Conservation (phyloP, 2,797 vertebrate species). For the Crocidura indochinensis region DNA sequence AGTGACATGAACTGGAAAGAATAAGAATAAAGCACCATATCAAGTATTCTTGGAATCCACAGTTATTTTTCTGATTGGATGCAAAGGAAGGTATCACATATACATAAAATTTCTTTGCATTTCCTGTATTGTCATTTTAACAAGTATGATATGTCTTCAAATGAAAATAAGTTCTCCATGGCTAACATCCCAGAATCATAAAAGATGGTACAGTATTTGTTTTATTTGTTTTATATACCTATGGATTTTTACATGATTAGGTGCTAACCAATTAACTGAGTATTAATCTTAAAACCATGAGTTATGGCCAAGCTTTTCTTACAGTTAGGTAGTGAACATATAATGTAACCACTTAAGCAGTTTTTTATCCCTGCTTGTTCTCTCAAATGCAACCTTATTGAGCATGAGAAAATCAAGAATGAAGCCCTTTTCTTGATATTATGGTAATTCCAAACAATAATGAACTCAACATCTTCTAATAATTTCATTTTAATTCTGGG, state of each 20-base stretch:
- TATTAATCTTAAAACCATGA: conserved; percentile 56
- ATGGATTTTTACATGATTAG: conserved; percentile 72
- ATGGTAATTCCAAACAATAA: conserved; percentile 54
- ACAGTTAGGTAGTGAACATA: conserved; percentile 66
- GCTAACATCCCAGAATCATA: conserved; percentile 76
- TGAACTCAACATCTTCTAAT: conserved; percentile 38
- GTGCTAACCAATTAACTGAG: conserved; percentile 71
- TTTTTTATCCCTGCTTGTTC: conserved; percentile 47
- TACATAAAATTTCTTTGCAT: conserved; percentile 23
- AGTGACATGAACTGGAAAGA: conserved; percentile 11
- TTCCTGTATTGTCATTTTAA: conserved; percentile 65
- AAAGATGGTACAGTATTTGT: conserved; percentile 72
- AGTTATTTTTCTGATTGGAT: conserved; percentile 30
- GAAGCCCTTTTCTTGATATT: conserved; percentile 15
- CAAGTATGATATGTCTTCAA: conserved; percentile 66
- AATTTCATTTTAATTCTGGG: conserved; percentile 17
- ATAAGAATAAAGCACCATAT: conserved; percentile 32
- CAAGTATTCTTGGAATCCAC: conserved; percentile 35
- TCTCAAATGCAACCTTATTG: conserved; percentile 30
- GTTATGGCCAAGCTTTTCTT: conserved; percentile 60
- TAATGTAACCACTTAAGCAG: conserved; percentile 64
- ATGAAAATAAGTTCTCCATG: conserved; percentile 65
- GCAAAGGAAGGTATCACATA: conserved; percentile 71
- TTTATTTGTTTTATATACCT: conserved; percentile 78
- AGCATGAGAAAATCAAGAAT: conserved; percentile 50